Evolutionary conservation across 2,113 vertebrate species (phyloP).

Genomic region (Propithecus coquereli): DNA sequence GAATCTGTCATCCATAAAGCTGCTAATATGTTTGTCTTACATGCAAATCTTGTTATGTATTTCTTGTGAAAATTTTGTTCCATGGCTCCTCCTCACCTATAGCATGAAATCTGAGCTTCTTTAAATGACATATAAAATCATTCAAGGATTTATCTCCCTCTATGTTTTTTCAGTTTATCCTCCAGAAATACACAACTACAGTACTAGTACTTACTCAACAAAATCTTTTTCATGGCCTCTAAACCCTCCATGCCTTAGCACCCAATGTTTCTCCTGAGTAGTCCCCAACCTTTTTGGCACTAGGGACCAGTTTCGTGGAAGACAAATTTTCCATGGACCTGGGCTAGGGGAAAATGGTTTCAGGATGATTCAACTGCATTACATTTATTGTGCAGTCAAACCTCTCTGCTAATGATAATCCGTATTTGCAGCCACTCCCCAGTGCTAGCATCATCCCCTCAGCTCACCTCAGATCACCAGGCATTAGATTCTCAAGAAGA

Average conservation of each 20-base stretch:
- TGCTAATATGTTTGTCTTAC: background rate
- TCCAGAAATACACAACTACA: background rate
- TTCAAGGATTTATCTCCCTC: background rate
- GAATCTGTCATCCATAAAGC: background rate
- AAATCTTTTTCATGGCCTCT: background rate
- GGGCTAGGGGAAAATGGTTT: too few species aligned
- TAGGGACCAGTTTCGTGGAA: too few species aligned
- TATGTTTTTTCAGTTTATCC: background rate
- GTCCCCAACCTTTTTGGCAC: too few species aligned
- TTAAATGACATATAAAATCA: background rate
- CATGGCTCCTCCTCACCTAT: background rate
- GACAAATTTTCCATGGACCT: too few species aligned
- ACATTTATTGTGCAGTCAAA: too few species aligned
- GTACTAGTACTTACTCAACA: background rate
- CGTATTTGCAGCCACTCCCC: too few species aligned
- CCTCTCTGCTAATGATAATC: too few species aligned
- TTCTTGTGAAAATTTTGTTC: background rate
- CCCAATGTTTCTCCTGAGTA: background rate
- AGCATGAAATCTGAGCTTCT: background rate
- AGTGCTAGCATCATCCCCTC: too few species aligned
- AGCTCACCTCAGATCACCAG: too few species aligned
- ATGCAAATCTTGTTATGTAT: background rate
- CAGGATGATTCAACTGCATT: too few species aligned
- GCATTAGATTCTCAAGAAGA: too few species aligned
- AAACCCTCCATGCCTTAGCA: background rate